Base-by-base conservation (phyloP, 1,140 invertebrate genomes). In the Drosophila jambulina region DNA sequence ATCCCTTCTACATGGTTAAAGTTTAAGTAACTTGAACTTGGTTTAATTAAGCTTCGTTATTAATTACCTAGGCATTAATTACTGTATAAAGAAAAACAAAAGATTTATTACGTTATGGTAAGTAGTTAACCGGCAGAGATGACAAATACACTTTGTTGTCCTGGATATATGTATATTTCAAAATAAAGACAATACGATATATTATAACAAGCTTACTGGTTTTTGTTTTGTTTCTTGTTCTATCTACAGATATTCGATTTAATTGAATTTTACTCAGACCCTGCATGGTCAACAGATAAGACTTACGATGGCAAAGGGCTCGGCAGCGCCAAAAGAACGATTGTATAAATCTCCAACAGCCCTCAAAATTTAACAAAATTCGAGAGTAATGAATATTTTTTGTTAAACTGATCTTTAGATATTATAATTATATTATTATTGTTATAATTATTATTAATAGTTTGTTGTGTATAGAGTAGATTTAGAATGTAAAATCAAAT, bases 241-340 rank as follows among this genome's bases (percentile, higher is more conserved):
- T 72, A 72, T 72, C 67, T 72, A 72, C 69, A 36, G 23, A 60
- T 60, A 61, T 67, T 86, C 29, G 64, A 82, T 56, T 56, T 56
- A 69, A 64, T 67, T 42, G 58, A 29, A 49, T 34, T 58, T 60
- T 86, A 86, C 70, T 60, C 53, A 67, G 63, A 60, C 60, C 46
- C 81, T 67, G 61, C 57, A 83, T 65, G 70, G 78, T 79, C 65
- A 83, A 86, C 65, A 71, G 69, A 75, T 82, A 77, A 25, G 67
- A 92, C 92, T 92, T 92, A 92, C 92, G 84, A 92, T 82, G 91
- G 51, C 92, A 91, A 72, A 92, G 77, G 74, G 87, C 71, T 77
- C 92, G 92, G 83, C 90, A 92, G 75, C 91, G 92, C 91, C 92
- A 92, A 88, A 92, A 91, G 75, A 92, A 78, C 60, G 91, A 78